These are phyloP conservation scores for Wasmannia auropunctata DNA, from an alignment of 1,140 invertebrate species.

Conservation along the genomic window DNA sequence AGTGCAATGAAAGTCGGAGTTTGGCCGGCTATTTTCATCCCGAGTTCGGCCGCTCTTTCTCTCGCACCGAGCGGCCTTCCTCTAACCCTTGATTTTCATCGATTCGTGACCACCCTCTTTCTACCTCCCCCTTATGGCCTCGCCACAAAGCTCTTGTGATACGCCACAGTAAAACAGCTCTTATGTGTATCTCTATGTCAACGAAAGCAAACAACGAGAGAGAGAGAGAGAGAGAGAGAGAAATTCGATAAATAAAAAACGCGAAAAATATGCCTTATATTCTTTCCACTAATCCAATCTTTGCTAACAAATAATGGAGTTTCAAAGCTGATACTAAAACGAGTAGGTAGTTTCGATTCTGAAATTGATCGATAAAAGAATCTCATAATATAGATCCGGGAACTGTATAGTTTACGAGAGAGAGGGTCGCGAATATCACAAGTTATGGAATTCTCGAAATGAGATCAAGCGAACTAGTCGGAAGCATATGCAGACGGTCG, in stretches of 20 bases:
- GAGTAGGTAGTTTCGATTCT: neutral
- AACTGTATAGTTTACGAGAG: neutral
- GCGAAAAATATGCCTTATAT: neutral
- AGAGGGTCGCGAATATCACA: neutral
- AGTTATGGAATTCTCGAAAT: constrained; percentile 6
- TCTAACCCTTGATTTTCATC: constrained; percentile 47
- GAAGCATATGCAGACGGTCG: constrained; percentile 8
- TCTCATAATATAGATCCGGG: neutral
- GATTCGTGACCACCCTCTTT: constrained; percentile 18
- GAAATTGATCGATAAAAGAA: neutral
- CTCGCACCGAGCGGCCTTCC: constrained; percentile 16
- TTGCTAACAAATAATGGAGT: neutral
- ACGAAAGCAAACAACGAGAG: constrained; percentile 8
- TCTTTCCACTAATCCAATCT: neutral
- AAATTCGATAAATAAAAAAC: neutral
- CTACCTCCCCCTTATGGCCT: neutral
- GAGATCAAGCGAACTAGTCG: constrained; percentile 20
- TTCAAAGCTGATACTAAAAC: neutral
- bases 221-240: neutral
- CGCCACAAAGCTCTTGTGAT: constrained; percentile 46
- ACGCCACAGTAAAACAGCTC: constrained; percentile 36
- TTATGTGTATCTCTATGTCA: constrained; percentile 38
- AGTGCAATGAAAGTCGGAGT: constrained; percentile 49
- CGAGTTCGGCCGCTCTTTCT: constrained; percentile 61
- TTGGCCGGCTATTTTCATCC: constrained; percentile 65